These are phyloP conservation scores for Cygnus buccinator DNA, from an alignment of 2,113 vertebrate species.

Conservation along the genomic window DNA sequence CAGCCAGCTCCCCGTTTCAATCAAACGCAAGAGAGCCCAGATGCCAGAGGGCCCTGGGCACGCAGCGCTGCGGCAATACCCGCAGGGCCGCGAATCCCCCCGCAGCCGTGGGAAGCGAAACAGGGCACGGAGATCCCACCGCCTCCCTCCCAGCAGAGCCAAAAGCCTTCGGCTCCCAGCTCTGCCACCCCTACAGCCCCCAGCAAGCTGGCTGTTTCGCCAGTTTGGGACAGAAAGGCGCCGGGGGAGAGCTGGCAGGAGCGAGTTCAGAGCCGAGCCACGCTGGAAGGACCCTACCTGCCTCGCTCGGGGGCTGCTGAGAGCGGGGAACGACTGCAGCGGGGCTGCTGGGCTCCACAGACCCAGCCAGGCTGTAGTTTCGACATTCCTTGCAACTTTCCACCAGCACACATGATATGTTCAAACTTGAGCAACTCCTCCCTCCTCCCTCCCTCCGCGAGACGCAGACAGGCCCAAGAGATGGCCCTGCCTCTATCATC, in stretches of 20 bases:
- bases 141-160: not conserved
- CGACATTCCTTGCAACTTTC: constrained; percentile 61
- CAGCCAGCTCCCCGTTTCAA: not conserved
- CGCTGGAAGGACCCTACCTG: constrained; percentile 44
- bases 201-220: not conserved
- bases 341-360: not conserved
- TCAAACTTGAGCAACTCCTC: constrained; percentile 67
- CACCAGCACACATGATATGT: constrained; percentile 47
- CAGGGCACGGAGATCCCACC: not conserved
- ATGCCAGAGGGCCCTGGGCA: not conserved
- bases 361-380: constrained; percentile 54
- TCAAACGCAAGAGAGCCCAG: not conserved
- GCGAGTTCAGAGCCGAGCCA: not conserved
- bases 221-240: accelerated
- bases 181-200: not conserved
- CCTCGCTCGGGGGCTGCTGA: not conserved
- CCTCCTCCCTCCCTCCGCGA: constrained; percentile 47
- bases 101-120: accelerated
- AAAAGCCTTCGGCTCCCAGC: not conserved
- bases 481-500: constrained; percentile 68
- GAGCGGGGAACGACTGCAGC: not conserved
- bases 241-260: accelerated
- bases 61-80: accelerated
- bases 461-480: constrained; percentile 56
- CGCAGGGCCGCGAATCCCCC: accelerated